Conservation (phyloP, 2,888 invertebrate genomes). For the Lasius fuliginosus region DNA sequence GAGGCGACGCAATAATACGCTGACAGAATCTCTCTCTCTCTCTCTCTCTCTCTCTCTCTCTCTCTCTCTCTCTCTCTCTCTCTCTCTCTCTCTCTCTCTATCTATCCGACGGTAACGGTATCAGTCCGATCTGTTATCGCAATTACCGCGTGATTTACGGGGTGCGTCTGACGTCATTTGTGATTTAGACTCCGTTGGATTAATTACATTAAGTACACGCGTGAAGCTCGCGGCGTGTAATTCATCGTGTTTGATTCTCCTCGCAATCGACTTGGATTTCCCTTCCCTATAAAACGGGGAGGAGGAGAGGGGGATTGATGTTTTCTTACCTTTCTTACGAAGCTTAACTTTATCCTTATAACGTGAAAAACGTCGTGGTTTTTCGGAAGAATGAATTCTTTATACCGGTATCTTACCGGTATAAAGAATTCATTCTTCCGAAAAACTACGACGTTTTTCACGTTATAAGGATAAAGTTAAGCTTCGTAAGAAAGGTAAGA, state of each 20-base stretch:
- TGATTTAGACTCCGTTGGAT: conserved; percentile 36
- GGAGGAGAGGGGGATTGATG: background rate
- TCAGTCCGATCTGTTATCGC: conserved; percentile 52
- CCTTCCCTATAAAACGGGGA: background rate
- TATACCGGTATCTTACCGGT: background rate
- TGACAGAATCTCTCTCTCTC: conserved; percentile 14
- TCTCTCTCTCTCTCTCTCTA: conserved; percentile 42
- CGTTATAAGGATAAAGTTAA: background rate
- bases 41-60: conserved; percentile 43
- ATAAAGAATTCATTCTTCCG: background rate
- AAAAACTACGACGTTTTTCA: no score
- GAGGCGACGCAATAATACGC: background rate
- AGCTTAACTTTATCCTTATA: background rate
- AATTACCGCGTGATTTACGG: conserved; percentile 21
- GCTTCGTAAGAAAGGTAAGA: background rate
- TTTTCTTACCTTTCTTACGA: background rate
- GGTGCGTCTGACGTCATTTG: conserved; percentile 13
- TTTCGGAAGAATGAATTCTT: background rate
- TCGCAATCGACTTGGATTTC: conserved; percentile 8
- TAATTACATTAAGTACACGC: conserved; percentile 36
- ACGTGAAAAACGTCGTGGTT: no score
- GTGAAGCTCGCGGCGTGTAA: background rate
- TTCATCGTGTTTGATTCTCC: conserved; percentile 16
- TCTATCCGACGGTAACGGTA: conserved; percentile 64
- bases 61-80: conserved; percentile 29